Evolutionary conservation across 2,113 vertebrate genomes (phyloP), one percentile per base, ranked within the genome.

Genomic region (Rhipidura dahli): DNA sequence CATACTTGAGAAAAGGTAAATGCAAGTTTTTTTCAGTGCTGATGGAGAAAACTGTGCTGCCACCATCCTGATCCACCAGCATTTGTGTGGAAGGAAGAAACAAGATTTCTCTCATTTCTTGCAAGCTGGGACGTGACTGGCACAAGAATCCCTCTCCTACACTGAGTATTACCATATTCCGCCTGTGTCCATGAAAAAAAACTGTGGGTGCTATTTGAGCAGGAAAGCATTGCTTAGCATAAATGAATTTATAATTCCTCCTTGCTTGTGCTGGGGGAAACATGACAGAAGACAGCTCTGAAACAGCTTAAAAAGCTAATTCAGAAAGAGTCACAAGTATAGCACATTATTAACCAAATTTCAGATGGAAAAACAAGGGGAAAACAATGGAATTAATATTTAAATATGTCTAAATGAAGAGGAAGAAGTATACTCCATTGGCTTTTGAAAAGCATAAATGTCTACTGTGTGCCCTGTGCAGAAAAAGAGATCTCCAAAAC

Each of bases 191-290:
- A 90, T 0, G 1, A 92, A 91, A 96, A 78, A 69, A 94, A 18
- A 4, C 45, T 69, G 76, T 90, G 79, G 79, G 87, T 96, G 79
- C 87, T 96, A 78, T 88, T 93, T 92, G 44, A 94, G 40, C 44
- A 91, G 79, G 56, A 93, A 94, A 88, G 94, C 53, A 94, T 80
- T 92, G 68, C 90, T 93, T 94, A 96, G 88, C 94, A 96, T 97
- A 94, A 94, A 94, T 94, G 92, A 94, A 97, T 97, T 92, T 94
- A 56, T 95, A 92, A 96, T 94, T 95, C 80, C 44, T 81, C 18
- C 44, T 92, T 81, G 69, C 65, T 82, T 85, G 28, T 83, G 53
- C 68, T 92, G 90, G 76, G 76, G 69, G 88, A 90, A 94, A 94
- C 60, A 83, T 39, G 83, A 93, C 71, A 90, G 66, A 68, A 96